A percentile compares a stretch with the other conserved stretches of the same genome.
Conservation (phyloP, 2,797 vertebrate species). For the Diceros bicornis region DNA sequence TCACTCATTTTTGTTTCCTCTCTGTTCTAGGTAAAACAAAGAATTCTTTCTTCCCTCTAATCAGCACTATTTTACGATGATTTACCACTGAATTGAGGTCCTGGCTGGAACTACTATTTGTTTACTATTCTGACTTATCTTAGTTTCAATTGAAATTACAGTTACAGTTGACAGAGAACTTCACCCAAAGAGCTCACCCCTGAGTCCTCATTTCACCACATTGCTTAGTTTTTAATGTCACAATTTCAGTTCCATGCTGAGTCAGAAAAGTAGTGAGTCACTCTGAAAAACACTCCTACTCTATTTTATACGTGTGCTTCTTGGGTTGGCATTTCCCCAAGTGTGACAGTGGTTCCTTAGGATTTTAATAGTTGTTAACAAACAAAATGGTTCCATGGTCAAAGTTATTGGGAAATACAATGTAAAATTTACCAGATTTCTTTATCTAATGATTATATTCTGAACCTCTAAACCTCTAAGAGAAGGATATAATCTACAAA, state of each 20-base stretch:
- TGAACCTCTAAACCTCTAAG: not conserved
- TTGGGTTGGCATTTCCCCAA: not conserved
- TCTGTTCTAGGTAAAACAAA: constrained; percentile 28
- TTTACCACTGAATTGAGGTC: not conserved
- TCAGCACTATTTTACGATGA: constrained; percentile 47
- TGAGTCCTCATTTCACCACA: not conserved
- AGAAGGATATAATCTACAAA: not conserved
- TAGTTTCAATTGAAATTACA: constrained; percentile 44
- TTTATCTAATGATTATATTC: constrained; percentile 41
- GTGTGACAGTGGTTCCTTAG: not conserved
- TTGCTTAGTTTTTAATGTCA: not conserved
- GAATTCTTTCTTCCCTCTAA: constrained; percentile 3
- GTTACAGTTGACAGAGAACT: constrained; percentile 14
- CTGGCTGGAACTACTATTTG: constrained; percentile 14
- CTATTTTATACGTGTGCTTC: not conserved
- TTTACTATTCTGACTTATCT: constrained; percentile 41
- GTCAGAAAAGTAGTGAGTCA: not conserved
- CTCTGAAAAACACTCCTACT: not conserved
- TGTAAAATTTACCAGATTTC: not conserved
- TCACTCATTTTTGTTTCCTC: constrained; percentile 56
- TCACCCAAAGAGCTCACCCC: not conserved
- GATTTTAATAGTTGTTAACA: constrained; percentile 2
- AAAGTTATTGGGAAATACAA: constrained; percentile 28
- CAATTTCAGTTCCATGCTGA: not conserved
- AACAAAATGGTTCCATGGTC: constrained; percentile 32